phyloP scores from a whole-genome alignment of 2,113 vertebrate genomes.

The Semnornis frantzii region DNA sequence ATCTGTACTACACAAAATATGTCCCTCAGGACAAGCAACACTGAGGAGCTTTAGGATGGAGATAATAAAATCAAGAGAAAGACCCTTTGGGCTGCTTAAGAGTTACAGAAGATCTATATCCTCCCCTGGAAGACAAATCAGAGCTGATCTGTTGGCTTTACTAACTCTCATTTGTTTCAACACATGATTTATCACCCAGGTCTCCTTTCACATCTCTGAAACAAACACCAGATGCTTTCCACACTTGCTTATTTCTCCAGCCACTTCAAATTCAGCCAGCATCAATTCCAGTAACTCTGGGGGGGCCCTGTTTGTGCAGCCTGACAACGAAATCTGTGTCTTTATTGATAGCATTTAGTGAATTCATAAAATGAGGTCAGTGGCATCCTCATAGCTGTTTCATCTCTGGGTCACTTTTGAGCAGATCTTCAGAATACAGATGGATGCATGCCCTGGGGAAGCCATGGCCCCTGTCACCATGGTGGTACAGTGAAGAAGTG shows the following conservation, averaged over 20 bases:
- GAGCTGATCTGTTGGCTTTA: neutral
- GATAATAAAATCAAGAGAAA: neutral
- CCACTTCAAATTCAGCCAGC: slow-evolving; percentile 23
- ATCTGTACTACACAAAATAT: neutral
- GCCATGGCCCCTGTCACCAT: neutral
- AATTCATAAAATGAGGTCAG: slow-evolving; percentile 49
- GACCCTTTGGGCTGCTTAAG: neutral
- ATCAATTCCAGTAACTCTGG: slow-evolving; percentile 27
- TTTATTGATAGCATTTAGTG: slow-evolving; percentile 52
- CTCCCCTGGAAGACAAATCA: slow-evolving; percentile 10
- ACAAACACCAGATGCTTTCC: neutral
- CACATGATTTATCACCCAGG: neutral
- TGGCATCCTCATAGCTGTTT: slow-evolving; percentile 48
- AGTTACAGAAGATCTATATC: neutral
- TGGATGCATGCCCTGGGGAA: neutral
- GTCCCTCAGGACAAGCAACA: neutral
- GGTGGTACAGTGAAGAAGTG: neutral
- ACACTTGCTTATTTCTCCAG: neutral
- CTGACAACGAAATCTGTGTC: slow-evolving; percentile 61
- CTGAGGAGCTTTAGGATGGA: neutral
- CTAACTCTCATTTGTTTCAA: slow-evolving; percentile 37
- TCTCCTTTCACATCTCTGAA: slow-evolving; percentile 16
- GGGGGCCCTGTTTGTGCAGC: slow-evolving; percentile 26
- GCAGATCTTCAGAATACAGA: slow-evolving; percentile 28
- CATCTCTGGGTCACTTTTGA: slow-evolving; percentile 13